Conservation (phyloP, 1,140 invertebrate species). For the Drosophila ohnishii region DNA sequence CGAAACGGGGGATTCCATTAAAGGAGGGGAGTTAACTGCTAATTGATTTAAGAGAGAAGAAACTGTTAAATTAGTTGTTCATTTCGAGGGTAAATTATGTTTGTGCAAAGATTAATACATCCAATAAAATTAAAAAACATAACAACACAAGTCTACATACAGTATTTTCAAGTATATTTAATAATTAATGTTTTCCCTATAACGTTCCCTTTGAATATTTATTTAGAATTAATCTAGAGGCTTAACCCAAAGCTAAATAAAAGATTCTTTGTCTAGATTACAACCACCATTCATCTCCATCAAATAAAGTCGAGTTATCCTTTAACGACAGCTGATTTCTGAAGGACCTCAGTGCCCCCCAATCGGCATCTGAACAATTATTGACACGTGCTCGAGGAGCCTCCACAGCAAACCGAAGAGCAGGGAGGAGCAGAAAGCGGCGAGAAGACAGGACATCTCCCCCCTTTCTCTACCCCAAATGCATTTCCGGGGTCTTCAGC, state of each 20-base stretch:
- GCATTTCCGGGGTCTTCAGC: constrained; percentile 73
- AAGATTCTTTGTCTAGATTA: constrained; percentile 3
- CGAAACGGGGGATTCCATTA: neutral
- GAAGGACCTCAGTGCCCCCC: constrained; percentile 14
- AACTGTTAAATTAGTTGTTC: neutral
- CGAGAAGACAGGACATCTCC: constrained; percentile 14
- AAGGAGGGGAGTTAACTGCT: neutral
- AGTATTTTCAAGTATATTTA: neutral
- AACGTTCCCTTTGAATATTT: neutral
- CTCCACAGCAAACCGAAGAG: constrained; percentile 44
- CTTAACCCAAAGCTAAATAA: neutral
- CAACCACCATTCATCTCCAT: neutral
- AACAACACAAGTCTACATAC: neutral
- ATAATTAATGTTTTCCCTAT: neutral
- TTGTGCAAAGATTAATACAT: neutral
- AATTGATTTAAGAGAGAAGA: constrained; percentile 11
- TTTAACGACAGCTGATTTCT: constrained; percentile 60
- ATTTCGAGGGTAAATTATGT: neutral
- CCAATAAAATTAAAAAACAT: neutral
- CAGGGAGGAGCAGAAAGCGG: neutral
- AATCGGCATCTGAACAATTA: constrained; percentile 65
- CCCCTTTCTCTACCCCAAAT: constrained; percentile 42
- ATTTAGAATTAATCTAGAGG: neutral
- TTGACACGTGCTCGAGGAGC: constrained; percentile 71
- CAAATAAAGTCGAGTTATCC: neutral